Conservation (phyloP, 2,888 invertebrate species). For the Parnassius smintheus region DNA sequence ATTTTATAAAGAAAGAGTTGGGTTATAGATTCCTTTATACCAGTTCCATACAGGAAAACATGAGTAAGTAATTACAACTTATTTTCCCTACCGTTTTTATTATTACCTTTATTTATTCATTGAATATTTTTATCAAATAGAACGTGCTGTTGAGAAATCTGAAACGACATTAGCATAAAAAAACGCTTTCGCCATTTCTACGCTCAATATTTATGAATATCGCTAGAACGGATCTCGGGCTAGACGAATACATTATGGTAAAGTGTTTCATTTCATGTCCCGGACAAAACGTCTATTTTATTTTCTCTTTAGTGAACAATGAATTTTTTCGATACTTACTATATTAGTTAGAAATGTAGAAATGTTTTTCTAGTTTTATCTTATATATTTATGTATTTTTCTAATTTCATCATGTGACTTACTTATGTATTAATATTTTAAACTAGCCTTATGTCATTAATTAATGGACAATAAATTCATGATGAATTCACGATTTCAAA, state of each 20-base stretch:
- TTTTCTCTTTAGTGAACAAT: slow-evolving; percentile 6
- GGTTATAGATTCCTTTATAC: too few relatives aligned
- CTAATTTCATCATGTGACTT: neutral
- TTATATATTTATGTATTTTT: neutral
- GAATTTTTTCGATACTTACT: slow-evolving; percentile 13
- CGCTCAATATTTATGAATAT: slow-evolving; percentile 20
- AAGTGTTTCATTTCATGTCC: slow-evolving; percentile 18
- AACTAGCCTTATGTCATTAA: too few relatives aligned
- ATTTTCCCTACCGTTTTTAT: neutral
- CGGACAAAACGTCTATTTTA: slow-evolving; percentile 19
- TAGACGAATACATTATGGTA: slow-evolving; percentile 24
- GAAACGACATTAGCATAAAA: slow-evolving; percentile 12
- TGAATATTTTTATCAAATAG: neutral
- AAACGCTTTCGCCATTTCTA: slow-evolving; percentile 5
- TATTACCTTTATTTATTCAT: neutral
- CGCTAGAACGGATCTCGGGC: slow-evolving; percentile 2
- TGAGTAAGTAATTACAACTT: too few relatives aligned
- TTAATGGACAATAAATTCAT: too few relatives aligned
- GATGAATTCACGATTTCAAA: too few relatives aligned
- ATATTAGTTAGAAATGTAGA: slow-evolving; percentile 5
- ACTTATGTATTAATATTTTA: too few relatives aligned
- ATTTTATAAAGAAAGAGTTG: too few relatives aligned
- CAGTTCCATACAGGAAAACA: too few relatives aligned
- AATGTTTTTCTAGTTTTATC: neutral
- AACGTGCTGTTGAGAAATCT: slow-evolving; percentile 9